Base-by-base conservation (phyloP, 2,113 vertebrate species). In the Macquaria ambigua region DNA sequence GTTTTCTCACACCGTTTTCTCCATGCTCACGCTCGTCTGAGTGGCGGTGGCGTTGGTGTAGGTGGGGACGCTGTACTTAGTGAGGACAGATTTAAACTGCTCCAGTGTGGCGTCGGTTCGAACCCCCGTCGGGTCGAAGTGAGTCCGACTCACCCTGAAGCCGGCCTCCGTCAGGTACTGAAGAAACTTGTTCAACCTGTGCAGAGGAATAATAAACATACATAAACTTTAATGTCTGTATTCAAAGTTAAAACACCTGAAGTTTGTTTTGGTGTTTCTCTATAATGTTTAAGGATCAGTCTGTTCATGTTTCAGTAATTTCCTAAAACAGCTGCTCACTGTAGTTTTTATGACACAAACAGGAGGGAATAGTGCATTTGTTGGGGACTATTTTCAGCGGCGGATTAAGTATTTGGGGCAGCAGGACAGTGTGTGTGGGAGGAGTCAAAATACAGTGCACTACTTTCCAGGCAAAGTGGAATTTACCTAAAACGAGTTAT, bases 41-140 rank as follows among this genome's bases (percentile, higher is more conserved):
- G 88, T 3, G 56, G 79, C 5, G 11, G 41, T 23, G 71, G 90
- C 90, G 37, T 87, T 94, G 0, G 93, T 86, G 14, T 96, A 96
- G 0, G 97, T 98, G 55, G 97, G 97, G 0, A 95, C 95, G 87
- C 98, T 99, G 95, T 99, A 96, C 88, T 98, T 97, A 62, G 96
- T 93, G 1, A 99, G 97, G 46, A 98, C 93, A 0, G 97, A 95
- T 82, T 98, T 99, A 64, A 99, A 97, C 85, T 98, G 97, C 0
- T 86, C 90, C 92, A 99, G 89, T 0, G 97, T 96, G 0, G 97
- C 98, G 0, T 97, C 96, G 0, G 98, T 99, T 70, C 98, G 97
- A 11, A 99, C 96, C 18, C 98, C 98, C 14, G 98, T 99, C 0
- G 98, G 98, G 86, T 99, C 98, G 8, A 99, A 99, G 93, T 99